phyloP scores from a whole-genome alignment of 2,888 invertebrate genomes.

The Rhamphomyia laevipes region DNA sequence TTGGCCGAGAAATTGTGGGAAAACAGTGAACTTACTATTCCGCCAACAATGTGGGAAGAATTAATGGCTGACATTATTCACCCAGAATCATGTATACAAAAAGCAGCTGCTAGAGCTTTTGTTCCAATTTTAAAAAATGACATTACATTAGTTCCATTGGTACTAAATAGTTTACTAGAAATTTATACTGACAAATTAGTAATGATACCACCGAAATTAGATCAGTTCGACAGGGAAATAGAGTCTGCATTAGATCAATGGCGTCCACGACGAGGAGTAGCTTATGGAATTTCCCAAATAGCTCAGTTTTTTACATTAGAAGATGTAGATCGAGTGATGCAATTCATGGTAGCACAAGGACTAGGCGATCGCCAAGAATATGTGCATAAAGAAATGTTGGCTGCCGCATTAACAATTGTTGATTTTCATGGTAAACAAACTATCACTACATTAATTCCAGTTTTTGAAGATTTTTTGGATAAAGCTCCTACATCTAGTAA shows the following conservation, averaged over 20 bases:
- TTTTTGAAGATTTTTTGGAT: conserved; percentile 88
- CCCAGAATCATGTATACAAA: conserved; percentile 69
- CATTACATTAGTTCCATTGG: conserved; percentile 40
- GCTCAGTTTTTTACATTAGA: conserved; percentile 52
- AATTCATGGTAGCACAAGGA: conserved; percentile 76
- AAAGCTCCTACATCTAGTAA: conserved; percentile 82
- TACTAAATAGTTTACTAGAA: conserved; percentile 53
- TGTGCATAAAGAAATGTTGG: conserved; percentile 83
- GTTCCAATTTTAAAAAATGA: conserved; percentile 52
- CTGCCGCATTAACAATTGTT: conserved; percentile 84
- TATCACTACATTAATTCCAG: conserved; percentile 65
- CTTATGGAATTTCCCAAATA: conserved; percentile 66
- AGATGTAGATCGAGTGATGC: conserved; percentile 56
- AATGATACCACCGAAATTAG: conserved; percentile 74
- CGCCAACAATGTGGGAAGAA: conserved; percentile 36
- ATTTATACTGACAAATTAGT: conserved; percentile 66
- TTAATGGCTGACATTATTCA: conserved; percentile 62
- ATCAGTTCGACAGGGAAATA: conserved; percentile 84
- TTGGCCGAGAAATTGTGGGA: conserved; percentile 55
- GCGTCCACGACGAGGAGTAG: conserved; percentile 82
- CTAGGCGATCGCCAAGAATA: conserved; percentile 73
- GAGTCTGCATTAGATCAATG: conserved; percentile 79
- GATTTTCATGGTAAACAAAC: conserved; percentile 84
- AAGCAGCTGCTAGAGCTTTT: conserved; percentile 69
- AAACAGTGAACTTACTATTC: conserved; percentile 40